These are phyloP conservation scores for Sceloporus undulatus DNA, from an alignment of 2,113 vertebrate species.

Conservation along the genomic window DNA sequence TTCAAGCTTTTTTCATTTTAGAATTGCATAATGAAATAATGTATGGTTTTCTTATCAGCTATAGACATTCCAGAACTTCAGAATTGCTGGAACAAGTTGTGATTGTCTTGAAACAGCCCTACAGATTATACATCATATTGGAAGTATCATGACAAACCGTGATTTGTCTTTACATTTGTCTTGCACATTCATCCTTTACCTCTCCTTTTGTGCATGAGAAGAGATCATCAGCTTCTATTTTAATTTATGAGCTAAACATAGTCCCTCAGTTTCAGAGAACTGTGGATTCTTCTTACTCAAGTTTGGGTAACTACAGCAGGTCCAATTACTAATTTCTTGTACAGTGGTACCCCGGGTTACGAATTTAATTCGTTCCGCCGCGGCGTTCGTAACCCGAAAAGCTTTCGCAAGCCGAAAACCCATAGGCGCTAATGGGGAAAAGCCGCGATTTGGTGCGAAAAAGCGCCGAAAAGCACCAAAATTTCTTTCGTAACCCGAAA, in stretches of 20 bases:
- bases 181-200: background rate
- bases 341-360: too few relatives aligned
- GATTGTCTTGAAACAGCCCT: background rate
- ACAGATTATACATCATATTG: background rate
- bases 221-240: background rate
- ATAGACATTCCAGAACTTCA: background rate
- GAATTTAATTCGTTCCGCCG: too few relatives aligned
- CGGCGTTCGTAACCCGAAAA: too few relatives aligned
- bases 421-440: too few relatives aligned
- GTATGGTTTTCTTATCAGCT: background rate
- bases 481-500: too few relatives aligned
- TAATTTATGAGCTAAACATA: background rate
- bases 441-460: too few relatives aligned
- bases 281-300: background rate
- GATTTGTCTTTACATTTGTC: background rate
- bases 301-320: too few relatives aligned
- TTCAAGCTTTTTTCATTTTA: background rate
- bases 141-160: background rate
- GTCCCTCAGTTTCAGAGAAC: background rate
- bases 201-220: too few relatives aligned
- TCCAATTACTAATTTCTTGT: too few relatives aligned
- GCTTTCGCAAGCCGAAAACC: too few relatives aligned
- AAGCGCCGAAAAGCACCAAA: too few relatives aligned
- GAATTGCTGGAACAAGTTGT: background rate
- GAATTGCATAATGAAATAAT: conserved; percentile 14